Conservation (phyloP, 1,140 invertebrate species). For the Pogonognathellus flavescens region DNA sequence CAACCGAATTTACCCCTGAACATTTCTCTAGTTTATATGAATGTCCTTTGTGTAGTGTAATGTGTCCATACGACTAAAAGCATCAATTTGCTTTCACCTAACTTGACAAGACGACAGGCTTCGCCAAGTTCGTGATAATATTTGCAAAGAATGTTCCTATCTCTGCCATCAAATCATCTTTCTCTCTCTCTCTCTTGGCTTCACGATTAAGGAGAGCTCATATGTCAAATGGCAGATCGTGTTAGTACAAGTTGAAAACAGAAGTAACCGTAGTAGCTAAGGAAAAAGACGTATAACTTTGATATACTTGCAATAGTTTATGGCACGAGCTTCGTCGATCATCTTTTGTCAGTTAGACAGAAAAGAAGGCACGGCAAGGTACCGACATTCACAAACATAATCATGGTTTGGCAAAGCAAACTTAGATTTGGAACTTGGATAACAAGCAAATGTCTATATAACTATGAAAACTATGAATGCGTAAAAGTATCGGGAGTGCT, state of each 20-base stretch:
- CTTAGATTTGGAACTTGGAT: neutral
- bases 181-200: neutral
- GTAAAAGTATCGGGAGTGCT: neutral
- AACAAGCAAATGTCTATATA: neutral
- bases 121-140: neutral
- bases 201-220: neutral
- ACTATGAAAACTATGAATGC: neutral
- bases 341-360: constrained; percentile 27
- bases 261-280: no score
- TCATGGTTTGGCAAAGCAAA: neutral
- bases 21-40: neutral
- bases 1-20: neutral
- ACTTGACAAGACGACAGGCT: neutral
- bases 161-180: neutral
- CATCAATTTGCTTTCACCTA: constrained; percentile 6
- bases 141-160: neutral
- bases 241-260: neutral
- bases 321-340: constrained; percentile 13
- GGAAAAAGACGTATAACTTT: neutral
- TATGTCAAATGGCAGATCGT: neutral
- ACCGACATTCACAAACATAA: neutral
- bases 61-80: constrained; percentile 11
- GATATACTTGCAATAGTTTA: neutral
- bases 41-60: neutral
- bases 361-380: neutral